A percentile compares a stretch with the other conserved stretches of the same genome.
Conservation (phyloP, 2,888 invertebrate genomes). For the Saturnia japonica region DNA sequence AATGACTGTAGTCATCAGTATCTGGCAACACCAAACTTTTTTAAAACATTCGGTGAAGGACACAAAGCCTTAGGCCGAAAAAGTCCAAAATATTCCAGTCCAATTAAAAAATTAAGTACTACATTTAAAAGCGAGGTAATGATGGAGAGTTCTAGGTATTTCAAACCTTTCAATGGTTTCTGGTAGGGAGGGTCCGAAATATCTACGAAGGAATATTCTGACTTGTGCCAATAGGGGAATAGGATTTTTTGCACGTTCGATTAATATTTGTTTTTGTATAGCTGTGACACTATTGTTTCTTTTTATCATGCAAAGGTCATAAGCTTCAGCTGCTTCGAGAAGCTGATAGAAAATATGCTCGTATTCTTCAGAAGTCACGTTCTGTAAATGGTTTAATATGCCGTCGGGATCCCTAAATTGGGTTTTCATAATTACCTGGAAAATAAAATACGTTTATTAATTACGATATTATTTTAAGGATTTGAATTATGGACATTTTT, state of each 20-base stretch:
- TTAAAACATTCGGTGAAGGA: slow-evolving; percentile 33
- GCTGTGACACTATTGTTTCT: slow-evolving; percentile 85
- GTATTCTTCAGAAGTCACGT: slow-evolving; percentile 75
- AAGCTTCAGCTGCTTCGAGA: slow-evolving; percentile 88
- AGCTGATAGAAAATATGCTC: slow-evolving; percentile 84
- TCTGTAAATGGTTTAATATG: slow-evolving; percentile 89
- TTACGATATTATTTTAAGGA: background rate
- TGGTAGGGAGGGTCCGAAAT: slow-evolving; percentile 81
- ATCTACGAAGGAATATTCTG: slow-evolving; percentile 81
- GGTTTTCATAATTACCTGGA: slow-evolving; percentile 89
- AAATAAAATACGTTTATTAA: slow-evolving; percentile 16
- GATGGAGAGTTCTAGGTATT: slow-evolving; percentile 84
- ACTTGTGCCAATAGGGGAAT: slow-evolving; percentile 85
- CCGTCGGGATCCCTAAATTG: slow-evolving; percentile 93
- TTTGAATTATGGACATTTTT: background rate
- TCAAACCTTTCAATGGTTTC: slow-evolving; percentile 82
- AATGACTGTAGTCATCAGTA: slow-evolving; percentile 24
- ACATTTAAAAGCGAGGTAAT: slow-evolving; percentile 87
- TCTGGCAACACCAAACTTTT: slow-evolving; percentile 40
- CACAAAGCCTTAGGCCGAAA: slow-evolving; percentile 38
- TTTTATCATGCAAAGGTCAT: slow-evolving; percentile 90
- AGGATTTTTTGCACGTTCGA: slow-evolving; percentile 85
- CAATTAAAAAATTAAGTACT: slow-evolving; percentile 64
- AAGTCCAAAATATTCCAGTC: slow-evolving; percentile 32
- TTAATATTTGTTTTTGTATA: slow-evolving; percentile 84